Conservation (phyloP, 2,888 invertebrate species). For the Psylliodes chrysocephalus region DNA sequence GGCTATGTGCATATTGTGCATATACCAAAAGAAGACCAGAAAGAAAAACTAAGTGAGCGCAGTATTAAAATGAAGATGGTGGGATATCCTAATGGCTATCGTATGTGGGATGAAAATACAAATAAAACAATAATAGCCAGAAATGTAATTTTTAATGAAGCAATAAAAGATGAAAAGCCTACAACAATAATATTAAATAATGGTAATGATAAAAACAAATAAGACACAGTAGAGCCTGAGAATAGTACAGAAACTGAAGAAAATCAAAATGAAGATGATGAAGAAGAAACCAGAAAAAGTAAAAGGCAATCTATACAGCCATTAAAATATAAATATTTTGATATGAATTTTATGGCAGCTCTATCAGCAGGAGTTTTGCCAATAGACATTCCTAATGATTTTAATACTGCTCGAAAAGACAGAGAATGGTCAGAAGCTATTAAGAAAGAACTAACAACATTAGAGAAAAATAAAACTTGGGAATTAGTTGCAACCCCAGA, state of each 20-base stretch:
- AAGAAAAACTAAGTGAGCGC: background rate
- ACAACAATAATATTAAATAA: too few relatives aligned
- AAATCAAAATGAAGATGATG: too few relatives aligned
- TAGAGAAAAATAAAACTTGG: too few relatives aligned
- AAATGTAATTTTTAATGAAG: background rate
- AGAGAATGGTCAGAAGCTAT: too few relatives aligned
- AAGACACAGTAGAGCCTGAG: too few relatives aligned
- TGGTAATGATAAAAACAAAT: too few relatives aligned
- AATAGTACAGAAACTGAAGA: too few relatives aligned
- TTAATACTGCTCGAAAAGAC: too few relatives aligned
- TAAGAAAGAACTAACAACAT: too few relatives aligned
- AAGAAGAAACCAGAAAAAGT: too few relatives aligned
- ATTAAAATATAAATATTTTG: background rate
- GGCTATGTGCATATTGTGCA: background rate
- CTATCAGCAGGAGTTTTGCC: conserved; percentile 9
- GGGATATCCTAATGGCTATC: background rate
- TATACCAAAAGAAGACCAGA: background rate
- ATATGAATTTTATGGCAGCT: background rate
- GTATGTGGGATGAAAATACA: background rate
- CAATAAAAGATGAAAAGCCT: background rate
- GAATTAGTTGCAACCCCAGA: too few relatives aligned
- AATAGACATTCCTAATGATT: conserved; percentile 1
- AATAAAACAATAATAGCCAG: background rate
- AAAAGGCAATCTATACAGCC: background rate
- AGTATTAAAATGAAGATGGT: background rate